phyloP scores from a whole-genome alignment of 2,888 invertebrate genomes.

The Dromius quadrimaculatus region DNA sequence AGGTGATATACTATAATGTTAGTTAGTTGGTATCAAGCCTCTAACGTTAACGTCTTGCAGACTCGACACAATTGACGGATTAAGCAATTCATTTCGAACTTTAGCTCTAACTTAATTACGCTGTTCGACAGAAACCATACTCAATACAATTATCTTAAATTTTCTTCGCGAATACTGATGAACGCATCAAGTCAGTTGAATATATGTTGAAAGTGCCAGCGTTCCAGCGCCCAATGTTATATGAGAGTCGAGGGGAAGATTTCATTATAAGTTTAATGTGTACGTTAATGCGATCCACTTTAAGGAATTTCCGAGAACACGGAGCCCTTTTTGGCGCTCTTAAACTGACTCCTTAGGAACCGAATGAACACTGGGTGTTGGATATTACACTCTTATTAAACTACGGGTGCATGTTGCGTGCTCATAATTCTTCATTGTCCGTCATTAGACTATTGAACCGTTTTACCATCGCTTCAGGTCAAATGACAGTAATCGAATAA shows the following conservation, averaged over 20 bases:
- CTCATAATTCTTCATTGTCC: background rate
- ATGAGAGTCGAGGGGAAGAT: slow-evolving; percentile 13
- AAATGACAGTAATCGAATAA: slow-evolving; percentile 49
- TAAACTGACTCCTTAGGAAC: background rate
- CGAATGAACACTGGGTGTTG: background rate
- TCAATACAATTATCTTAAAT: slow-evolving; percentile 47
- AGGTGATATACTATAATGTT: too few species aligned
- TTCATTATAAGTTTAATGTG: slow-evolving; percentile 45
- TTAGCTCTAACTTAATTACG: slow-evolving; percentile 46
- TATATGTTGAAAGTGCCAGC: background rate
- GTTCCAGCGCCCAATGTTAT: background rate
- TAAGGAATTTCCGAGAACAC: background rate
- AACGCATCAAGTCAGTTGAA: slow-evolving; percentile 2
- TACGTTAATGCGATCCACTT: slow-evolving; percentile 29
- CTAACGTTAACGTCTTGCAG: slow-evolving; percentile 2
- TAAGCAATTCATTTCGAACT: slow-evolving; percentile 44
- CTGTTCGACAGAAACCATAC: slow-evolving; percentile 24
- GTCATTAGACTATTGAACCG: slow-evolving; percentile 32
- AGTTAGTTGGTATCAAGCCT: background rate
- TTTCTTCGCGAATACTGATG: slow-evolving; percentile 40
- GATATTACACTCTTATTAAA: slow-evolving; percentile 16
- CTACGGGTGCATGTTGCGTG: background rate
- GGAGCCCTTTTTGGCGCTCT: background rate
- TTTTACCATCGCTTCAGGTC: slow-evolving; percentile 47
- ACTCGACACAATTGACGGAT: slow-evolving; percentile 35